A percentile compares a stretch with the other conserved stretches of the same genome.
Evolutionary conservation across 2,888 invertebrate species (phyloP).

Genomic region (Eudasyphora cyanicolor): DNA sequence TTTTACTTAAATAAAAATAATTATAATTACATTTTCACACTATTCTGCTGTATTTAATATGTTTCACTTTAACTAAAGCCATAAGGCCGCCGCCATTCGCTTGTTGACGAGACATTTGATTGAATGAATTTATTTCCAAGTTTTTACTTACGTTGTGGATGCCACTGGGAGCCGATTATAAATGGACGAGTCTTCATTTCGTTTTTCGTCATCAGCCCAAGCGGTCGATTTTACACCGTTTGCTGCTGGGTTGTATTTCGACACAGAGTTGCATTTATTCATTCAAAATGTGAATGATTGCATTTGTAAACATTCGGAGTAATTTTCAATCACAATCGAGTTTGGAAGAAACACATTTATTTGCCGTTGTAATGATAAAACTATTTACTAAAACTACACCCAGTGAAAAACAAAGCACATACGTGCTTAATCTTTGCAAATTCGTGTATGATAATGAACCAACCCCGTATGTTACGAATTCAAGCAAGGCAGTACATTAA

Average conservation of each 20-base stretch:
- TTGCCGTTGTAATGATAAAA: too few species aligned
- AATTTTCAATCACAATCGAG: too few species aligned
- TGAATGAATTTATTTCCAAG: not conserved
- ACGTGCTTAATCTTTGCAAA: too few species aligned
- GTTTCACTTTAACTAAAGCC: not conserved
- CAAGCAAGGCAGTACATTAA: too few species aligned
- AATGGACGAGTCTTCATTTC: conserved; percentile 76
- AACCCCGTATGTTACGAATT: too few species aligned
- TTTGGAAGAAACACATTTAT: too few species aligned
- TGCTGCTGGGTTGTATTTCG: not conserved
- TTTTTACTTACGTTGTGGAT: conserved; percentile 86
- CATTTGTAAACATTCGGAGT: too few species aligned
- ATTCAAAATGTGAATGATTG: not conserved
- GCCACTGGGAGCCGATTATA: conserved; percentile 87
- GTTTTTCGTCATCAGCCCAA: conserved; percentile 12
- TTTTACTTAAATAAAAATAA: not conserved
- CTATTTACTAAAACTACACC: too few species aligned
- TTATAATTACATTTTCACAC: not conserved
- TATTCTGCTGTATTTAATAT: conserved; percentile 17
- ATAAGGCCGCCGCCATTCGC: too few species aligned
- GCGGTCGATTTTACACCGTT: conserved; percentile 7
- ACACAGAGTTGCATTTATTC: not conserved
- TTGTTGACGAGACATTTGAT: not conserved
- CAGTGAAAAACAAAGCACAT: too few species aligned
- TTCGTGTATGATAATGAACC: too few species aligned